Conservation (phyloP, 92 coral and sea anemone genomes). For the Anthopleura xanthogrammica region DNA sequence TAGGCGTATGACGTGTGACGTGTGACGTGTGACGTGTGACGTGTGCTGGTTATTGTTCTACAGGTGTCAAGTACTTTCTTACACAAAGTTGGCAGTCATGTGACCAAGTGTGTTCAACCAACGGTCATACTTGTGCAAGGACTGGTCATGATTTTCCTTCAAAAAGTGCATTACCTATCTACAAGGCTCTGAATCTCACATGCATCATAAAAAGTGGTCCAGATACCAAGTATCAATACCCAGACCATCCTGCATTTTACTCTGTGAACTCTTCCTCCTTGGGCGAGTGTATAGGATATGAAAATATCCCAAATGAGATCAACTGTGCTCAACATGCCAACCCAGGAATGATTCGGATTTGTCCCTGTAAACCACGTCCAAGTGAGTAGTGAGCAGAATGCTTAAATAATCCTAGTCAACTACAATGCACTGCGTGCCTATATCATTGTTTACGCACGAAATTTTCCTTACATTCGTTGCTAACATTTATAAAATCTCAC, state of each 20-base stretch:
- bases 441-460: too few species aligned
- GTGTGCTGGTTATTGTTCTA: not conserved
- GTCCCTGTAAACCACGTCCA: constrained; percentile 40
- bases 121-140: constrained; percentile 28
- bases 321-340: constrained; percentile 39
- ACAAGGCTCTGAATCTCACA: constrained; percentile 31
- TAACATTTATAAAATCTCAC: too few species aligned
- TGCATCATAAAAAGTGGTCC: constrained; percentile 11
- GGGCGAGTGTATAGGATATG: constrained; percentile 44
- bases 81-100: constrained; percentile 36
- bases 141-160: constrained; percentile 43
- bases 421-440: too few species aligned
- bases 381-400: not conserved
- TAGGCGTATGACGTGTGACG: too few species aligned
- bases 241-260: constrained; percentile 36
- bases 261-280: constrained; percentile 6
- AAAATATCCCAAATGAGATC: constrained; percentile 33
- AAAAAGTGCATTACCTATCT: constrained; percentile 24
- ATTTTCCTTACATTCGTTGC: too few species aligned
- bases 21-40: too few species aligned
- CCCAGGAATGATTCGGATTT: constrained; percentile 31
- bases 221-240: constrained; percentile 10
- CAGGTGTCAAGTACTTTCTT: constrained; percentile 35
- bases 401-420: not conserved
- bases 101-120: constrained; percentile 29